Conservation (phyloP, 1,140 invertebrate genomes). For the Maniola jurtina region DNA sequence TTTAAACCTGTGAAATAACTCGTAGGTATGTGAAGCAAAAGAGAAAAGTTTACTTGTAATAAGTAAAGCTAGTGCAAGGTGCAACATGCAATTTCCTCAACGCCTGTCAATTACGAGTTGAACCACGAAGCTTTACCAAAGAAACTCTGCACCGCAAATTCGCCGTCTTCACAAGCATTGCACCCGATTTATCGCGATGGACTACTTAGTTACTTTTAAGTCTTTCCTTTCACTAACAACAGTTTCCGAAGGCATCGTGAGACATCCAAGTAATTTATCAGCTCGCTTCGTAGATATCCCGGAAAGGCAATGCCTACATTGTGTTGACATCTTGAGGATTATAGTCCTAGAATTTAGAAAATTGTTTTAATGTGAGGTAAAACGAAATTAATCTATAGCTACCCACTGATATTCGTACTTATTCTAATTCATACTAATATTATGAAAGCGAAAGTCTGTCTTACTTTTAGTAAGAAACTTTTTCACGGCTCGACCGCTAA, state of each 20-base stretch:
- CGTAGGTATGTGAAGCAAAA: not conserved
- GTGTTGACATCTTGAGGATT: not conserved
- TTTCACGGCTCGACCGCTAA: no score
- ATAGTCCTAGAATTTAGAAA: not conserved
- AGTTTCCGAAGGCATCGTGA: conserved; percentile 29
- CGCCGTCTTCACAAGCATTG: conserved; percentile 40
- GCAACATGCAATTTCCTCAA: conserved; percentile 4
- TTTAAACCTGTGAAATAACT: not conserved
- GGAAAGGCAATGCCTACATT: conserved; percentile 1
- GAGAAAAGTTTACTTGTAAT: not conserved
- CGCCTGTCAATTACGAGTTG: conserved; percentile 70
- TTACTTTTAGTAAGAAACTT: no score
- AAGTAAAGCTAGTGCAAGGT: not conserved
- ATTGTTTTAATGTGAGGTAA: not conserved
- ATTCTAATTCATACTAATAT: no score
- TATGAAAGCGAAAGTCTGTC: no score
- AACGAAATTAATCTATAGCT: not conserved
- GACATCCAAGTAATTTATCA: conserved; percentile 20
- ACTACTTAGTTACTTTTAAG: conserved; percentile 49
- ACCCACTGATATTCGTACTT: no score
- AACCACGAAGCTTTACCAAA: conserved; percentile 51
- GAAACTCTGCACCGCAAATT: conserved; percentile 52
- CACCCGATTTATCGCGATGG: conserved; percentile 52
- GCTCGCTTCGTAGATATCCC: conserved; percentile 12
- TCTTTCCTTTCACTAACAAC: conserved; percentile 42